A percentile compares a stretch with the other conserved stretches of the same genome.
These are phyloP conservation scores for Drosophila arizonae DNA, from an alignment of 1,140 invertebrate species.

Conservation along the genomic window DNA sequence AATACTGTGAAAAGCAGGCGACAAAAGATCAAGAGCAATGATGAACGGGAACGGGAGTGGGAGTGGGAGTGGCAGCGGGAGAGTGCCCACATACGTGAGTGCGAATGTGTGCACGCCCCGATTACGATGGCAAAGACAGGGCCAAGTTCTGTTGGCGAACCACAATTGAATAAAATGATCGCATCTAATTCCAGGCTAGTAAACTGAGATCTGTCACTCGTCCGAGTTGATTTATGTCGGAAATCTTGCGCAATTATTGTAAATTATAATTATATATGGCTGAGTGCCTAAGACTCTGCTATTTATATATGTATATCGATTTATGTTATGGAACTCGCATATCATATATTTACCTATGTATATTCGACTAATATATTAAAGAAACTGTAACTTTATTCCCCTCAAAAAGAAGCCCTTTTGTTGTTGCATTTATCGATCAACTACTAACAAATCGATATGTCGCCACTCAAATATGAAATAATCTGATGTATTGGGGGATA, in stretches of 20 bases:
- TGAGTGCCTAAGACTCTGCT: too few species aligned
- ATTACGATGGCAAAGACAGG: background rate
- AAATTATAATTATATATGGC: too few species aligned
- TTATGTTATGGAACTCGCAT: too few species aligned
- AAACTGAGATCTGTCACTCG: background rate
- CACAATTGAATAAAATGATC: slow-evolving; percentile 1
- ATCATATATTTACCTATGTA: too few species aligned
- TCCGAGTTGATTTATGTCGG: background rate
- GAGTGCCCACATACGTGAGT: background rate
- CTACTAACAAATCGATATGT: background rate
- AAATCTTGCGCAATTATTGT: too few species aligned
- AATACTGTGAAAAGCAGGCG: slow-evolving; percentile 71
- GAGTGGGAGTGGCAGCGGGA: background rate
- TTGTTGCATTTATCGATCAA: background rate
- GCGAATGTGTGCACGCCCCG: too few species aligned
- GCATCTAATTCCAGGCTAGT: background rate
- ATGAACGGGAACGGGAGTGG: slow-evolving; percentile 31
- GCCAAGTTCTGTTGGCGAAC: background rate
- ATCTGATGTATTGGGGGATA: too few species aligned
- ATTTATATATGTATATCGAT: too few species aligned
- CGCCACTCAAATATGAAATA: background rate
- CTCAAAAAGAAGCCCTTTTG: too few species aligned
- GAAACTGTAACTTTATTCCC: too few species aligned
- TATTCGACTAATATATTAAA: too few species aligned
- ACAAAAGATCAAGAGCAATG: slow-evolving; percentile 58